Base-by-base conservation (phyloP, 2,113 vertebrate species). In the Xyliphius kryptos region DNA sequence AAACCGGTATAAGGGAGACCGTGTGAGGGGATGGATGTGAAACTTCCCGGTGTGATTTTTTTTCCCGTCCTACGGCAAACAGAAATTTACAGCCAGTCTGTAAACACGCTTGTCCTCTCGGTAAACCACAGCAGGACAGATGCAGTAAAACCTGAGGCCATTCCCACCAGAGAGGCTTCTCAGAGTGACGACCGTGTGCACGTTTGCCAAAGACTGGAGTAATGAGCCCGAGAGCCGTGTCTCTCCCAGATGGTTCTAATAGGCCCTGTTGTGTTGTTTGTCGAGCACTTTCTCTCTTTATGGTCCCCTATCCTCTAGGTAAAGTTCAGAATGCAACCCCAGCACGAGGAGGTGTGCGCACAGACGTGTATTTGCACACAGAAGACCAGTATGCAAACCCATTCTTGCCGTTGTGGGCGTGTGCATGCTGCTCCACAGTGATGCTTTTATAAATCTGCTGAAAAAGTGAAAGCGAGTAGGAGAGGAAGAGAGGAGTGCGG, bases 381-480 rank as follows among this genome's bases (percentile, higher is more conserved):
- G 22, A 6, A 3, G 22, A 26, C 22, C 22, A 26, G 22, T 68
- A 64, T 44, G 51, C 58, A 64, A 74, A 15, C 48, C 38, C 49
- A 62, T 37, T 32, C 51, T 40, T 38, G 17, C 37, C 46, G 49
- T 54, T 63, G 60, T 68, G 67, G 73, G 68, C 55, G 53, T 73
- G 65, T 76, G 66, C 54, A 2, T 6, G 63, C 57, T 75, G 12
- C 68, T 68, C 49, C 75, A 63, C 61, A 71, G 44, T 62, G 51
- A 21, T 66, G 68, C 48, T 75, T 74, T 75, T 75, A 80, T 78
- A 56, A 73, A 72, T 32, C 8, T 54, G 50, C 11, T 21, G 62
- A 58, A 46, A 26, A 19, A 44, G 32, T 19, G 21, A 26, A 19
- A 21, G 36, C 1, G 52, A 46, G 17, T n/a, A 53, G 16, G 48